Percentiles rank a stretch among this genome's conserved stretches.
phyloP scores from a whole-genome alignment of 2,113 vertebrate species.

The Chaetodon auriga region DNA sequence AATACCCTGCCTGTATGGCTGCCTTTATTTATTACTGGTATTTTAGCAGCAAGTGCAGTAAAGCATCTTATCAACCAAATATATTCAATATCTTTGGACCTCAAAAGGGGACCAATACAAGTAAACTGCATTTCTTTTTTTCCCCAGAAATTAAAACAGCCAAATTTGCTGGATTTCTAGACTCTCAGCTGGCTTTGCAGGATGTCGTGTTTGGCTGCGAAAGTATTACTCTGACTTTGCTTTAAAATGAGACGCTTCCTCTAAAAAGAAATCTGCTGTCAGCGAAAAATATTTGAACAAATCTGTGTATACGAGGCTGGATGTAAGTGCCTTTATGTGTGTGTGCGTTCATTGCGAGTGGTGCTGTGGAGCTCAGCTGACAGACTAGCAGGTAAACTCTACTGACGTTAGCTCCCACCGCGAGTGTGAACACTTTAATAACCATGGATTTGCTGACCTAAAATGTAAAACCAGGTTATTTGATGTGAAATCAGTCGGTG shows the following conservation, averaged over 20 bases:
- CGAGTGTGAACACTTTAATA: not conserved
- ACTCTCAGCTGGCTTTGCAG: not conserved
- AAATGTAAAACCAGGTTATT: slow-evolving; percentile 39
- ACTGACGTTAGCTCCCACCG: slow-evolving; percentile 19
- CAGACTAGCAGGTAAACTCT: not conserved
- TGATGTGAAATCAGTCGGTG: slow-evolving; percentile 28
- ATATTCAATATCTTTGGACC: not conserved
- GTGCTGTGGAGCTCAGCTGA: slow-evolving; percentile 6
- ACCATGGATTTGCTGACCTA: slow-evolving; percentile 32
- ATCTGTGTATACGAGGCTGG: not conserved
- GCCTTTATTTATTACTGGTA: not conserved
- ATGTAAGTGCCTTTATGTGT: not conserved
- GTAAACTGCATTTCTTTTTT: not conserved
- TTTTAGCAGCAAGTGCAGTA: not conserved
- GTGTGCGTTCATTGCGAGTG: not conserved
- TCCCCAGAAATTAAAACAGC: not conserved
- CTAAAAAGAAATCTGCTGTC: not conserved
- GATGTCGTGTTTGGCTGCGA: not conserved
- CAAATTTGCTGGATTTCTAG: not conserved
- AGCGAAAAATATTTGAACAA: not conserved
- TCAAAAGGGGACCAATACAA: not conserved
- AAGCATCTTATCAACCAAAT: not conserved
- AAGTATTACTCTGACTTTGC: not conserved
- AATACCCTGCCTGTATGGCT: not conserved
- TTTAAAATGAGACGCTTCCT: slow-evolving; percentile 13